Conservation (phyloP, 1,140 invertebrate genomes). For the Oryctes rhinoceros region DNA sequence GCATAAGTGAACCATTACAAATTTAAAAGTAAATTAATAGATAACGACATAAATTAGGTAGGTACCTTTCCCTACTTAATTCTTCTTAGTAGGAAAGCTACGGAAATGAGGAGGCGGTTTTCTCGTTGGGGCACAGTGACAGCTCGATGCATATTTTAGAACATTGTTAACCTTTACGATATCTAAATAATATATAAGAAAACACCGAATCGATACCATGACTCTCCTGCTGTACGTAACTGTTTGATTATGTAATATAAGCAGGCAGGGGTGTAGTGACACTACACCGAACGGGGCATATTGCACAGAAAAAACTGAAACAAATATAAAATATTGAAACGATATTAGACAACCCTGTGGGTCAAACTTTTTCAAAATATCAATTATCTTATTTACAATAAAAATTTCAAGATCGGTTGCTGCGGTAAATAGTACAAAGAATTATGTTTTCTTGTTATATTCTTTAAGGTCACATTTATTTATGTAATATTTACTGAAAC, state of each 20-base stretch:
- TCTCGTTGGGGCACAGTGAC: conserved; percentile 21
- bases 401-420: not conserved
- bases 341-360: not conserved
- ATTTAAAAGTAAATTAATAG: conserved; percentile 28
- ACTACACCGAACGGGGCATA: not conserved
- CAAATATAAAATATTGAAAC: not conserved
- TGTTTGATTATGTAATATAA: conserved; percentile 22
- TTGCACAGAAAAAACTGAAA: not conserved
- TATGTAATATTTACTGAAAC: not conserved
- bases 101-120: conserved; percentile 8
- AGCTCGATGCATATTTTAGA: conserved; percentile 39
- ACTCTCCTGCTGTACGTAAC: conserved; percentile 2
- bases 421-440: no score
- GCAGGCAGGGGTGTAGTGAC: conserved; percentile 14
- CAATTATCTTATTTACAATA: not conserved
- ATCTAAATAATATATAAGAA: conserved; percentile 40
- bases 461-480: no score
- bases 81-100: not conserved
- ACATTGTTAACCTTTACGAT: conserved; percentile 41
- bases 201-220: conserved; percentile 35
- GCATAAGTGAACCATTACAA: conserved; percentile 10
- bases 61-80: not conserved
- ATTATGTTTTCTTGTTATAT: no score
- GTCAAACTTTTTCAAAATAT: not conserved
- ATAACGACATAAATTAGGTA: conserved; percentile 17